phyloP scores from a whole-genome alignment of 2,888 invertebrate species.

The Carabus problematicus region DNA sequence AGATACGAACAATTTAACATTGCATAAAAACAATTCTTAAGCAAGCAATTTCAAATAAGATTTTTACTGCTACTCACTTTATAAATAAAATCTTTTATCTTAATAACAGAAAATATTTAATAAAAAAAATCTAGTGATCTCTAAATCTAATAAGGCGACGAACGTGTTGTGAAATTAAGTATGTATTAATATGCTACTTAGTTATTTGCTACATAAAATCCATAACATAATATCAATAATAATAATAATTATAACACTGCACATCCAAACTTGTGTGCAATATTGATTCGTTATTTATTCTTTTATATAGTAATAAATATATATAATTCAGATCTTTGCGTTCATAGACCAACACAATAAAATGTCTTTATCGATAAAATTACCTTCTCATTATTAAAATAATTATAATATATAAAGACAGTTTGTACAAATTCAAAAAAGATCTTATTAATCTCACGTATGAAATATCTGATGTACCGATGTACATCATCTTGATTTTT shows the following conservation, averaged over 20 bases:
- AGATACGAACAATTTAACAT: background rate
- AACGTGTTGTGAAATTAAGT: slow-evolving; percentile 24
- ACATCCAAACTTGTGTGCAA: slow-evolving; percentile 19
- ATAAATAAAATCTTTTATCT: slow-evolving; percentile 4
- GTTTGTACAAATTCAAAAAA: slow-evolving; percentile 25
- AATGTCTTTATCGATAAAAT: slow-evolving; percentile 32
- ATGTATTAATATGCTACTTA: slow-evolving; percentile 35
- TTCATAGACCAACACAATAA: slow-evolving; percentile 8
- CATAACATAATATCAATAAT: slow-evolving; percentile 26
- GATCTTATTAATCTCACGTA: slow-evolving; percentile 5
- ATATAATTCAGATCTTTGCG: slow-evolving; percentile 9
- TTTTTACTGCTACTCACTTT: background rate
- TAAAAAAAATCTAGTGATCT: background rate
- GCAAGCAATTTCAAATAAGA: slow-evolving; percentile 1
- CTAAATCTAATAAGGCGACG: no score
- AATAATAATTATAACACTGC: slow-evolving; percentile 26
- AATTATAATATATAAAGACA: background rate
- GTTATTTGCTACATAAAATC: slow-evolving; percentile 17
- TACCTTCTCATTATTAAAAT: slow-evolving; percentile 13
- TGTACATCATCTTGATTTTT: background rate
- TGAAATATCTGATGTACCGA: background rate
- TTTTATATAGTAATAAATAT: slow-evolving; percentile 1
- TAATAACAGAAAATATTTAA: slow-evolving; percentile 10
- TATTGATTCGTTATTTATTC: slow-evolving; percentile 9
- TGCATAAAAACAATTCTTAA: slow-evolving; percentile 1